Conservation (phyloP, 2,797 vertebrate species). For the Buceros bicornis region DNA sequence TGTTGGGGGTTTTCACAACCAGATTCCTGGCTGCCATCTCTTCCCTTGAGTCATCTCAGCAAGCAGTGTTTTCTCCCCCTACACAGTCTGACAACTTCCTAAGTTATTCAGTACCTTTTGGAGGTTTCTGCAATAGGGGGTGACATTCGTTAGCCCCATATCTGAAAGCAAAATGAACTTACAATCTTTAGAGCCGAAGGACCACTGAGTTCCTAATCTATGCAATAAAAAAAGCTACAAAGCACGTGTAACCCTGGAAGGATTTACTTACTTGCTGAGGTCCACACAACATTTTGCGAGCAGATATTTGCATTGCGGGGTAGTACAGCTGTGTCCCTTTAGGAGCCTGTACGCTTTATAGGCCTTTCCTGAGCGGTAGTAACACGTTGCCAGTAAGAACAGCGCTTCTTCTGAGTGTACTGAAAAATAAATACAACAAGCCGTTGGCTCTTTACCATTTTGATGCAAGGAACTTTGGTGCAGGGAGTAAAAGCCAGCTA, state of each 20-base stretch:
- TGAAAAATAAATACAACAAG: conserved; percentile 23
- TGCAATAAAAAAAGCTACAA: not conserved
- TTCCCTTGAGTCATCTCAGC: not conserved
- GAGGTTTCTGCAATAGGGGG: not conserved
- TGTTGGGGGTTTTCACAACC: not conserved
- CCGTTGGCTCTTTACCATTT: not conserved
- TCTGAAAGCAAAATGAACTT: conserved; percentile 36
- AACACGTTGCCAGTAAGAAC: conserved; percentile 96
- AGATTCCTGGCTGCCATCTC: not conserved
- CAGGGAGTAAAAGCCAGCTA: not conserved
- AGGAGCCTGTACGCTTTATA: conserved; percentile 97
- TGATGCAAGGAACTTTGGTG: not conserved
- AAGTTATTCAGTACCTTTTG: not conserved
- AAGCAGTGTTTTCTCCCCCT: not conserved
- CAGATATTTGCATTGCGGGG: conserved; percentile 96
- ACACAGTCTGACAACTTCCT: not conserved
- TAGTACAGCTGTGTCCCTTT: conserved; percentile 96
- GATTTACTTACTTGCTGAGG: conserved; percentile 92
- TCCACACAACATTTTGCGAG: conserved; percentile 98
- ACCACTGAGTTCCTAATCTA: not conserved
- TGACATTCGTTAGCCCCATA: not conserved
- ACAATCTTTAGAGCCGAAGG: not conserved
- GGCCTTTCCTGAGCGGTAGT: conserved; percentile 97
- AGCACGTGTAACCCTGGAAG: not conserved
- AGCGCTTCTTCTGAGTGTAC: conserved; percentile 95